phyloP scores from a whole-genome alignment of 2,113 vertebrate genomes.

The Psittacula cyanocephala region DNA sequence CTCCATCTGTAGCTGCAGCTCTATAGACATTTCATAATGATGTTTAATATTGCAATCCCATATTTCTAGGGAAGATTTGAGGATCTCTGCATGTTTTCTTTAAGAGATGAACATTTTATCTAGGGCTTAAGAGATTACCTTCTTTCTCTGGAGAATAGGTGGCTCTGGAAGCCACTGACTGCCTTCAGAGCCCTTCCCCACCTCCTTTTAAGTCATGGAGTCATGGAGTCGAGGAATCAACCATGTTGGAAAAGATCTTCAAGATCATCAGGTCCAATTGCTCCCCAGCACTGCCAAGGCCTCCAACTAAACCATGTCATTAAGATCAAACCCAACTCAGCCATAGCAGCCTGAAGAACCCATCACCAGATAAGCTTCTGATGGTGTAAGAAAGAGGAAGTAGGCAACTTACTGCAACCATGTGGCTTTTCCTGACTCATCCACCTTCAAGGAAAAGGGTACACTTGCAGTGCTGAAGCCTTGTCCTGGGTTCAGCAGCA shows the following conservation, averaged over 20 bases:
- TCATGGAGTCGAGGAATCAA: not conserved
- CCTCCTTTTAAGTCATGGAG: not conserved
- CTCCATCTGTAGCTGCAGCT: not conserved
- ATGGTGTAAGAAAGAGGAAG: not conserved
- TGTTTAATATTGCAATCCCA: not conserved
- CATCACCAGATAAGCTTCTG: not conserved
- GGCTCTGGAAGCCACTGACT: not conserved
- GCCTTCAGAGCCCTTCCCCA: not conserved
- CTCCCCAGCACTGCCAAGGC: not conserved
- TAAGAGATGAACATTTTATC: not conserved
- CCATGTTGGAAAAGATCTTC: not conserved
- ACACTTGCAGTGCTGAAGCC: not conserved
- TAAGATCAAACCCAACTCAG: not conserved
- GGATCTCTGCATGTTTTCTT: not conserved
- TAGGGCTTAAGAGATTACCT: conserved; percentile 12
- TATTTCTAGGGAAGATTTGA: conserved; percentile 8
- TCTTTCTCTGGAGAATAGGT: not conserved
- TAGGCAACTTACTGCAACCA: not conserved
- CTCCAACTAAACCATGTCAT: not conserved
- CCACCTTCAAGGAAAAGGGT: not conserved
- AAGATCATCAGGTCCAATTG: not conserved
- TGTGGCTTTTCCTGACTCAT: not conserved
- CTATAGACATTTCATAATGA: conserved; percentile 14
- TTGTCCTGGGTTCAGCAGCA: too few relatives aligned
- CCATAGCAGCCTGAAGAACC: not conserved